Evolutionary conservation across 2,113 vertebrate species (phyloP).

Genomic region (Xyrauchen texanus): DNA sequence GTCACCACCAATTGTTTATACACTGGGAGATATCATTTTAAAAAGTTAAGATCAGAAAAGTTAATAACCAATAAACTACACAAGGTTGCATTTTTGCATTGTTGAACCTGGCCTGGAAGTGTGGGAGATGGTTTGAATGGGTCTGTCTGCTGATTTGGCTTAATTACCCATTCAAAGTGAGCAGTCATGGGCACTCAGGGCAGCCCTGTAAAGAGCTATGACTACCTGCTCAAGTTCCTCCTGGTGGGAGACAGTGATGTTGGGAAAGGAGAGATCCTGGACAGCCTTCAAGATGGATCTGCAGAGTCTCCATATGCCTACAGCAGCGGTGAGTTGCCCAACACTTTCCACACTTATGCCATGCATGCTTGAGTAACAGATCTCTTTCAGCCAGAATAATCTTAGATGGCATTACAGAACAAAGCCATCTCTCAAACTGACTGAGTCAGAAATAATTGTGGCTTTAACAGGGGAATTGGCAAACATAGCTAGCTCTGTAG

Average conservation of each 20-base stretch:
- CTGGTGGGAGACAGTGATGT: slow-evolving; percentile 96
- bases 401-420: background rate
- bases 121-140: slow-evolving; percentile 18
- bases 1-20: background rate
- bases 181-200: slow-evolving; percentile 90
- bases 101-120: background rate
- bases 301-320: slow-evolving; percentile 94
- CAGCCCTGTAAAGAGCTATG: slow-evolving; percentile 95
- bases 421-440: background rate
- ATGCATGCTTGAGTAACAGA: background rate
- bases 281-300: slow-evolving; percentile 92
- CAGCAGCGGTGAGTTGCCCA: slow-evolving; percentile 85
- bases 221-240: slow-evolving; percentile 94
- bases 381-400: background rate
- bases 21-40: too few relatives aligned
- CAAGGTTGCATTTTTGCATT: background rate
- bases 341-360: background rate
- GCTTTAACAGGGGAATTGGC: background rate
- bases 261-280: slow-evolving; percentile 96
- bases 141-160: slow-evolving; percentile 11
- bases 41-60: background rate
- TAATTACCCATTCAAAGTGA: slow-evolving; percentile 62
- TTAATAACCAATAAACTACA: background rate
- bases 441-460: background rate
- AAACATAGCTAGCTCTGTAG: background rate